Conservation (phyloP, 2,113 vertebrate species). For the Antidorcas marsupialis region DNA sequence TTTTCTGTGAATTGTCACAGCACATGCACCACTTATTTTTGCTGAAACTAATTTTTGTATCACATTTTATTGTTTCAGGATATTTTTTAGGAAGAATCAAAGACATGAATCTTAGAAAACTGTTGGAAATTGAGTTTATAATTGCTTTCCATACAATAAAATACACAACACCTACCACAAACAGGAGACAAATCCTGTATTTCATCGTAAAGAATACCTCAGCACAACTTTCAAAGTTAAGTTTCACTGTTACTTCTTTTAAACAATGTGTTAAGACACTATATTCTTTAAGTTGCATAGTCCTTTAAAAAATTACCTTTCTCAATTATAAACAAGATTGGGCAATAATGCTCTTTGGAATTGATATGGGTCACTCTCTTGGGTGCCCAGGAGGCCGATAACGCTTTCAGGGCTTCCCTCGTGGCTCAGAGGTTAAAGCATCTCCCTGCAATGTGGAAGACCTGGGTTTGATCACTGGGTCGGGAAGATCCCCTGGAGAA, state of each 20-base stretch:
- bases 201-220: background rate
- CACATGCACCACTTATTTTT: background rate
- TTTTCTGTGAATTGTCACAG: background rate
- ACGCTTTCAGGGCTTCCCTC: too few species aligned
- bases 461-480: too few species aligned
- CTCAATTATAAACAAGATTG: background rate
- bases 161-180: background rate
- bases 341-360: background rate
- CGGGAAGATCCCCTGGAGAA: too few species aligned
- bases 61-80: conserved; percentile 15
- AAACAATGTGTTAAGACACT: background rate
- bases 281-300: background rate
- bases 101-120: background rate
- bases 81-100: conserved; percentile 33
- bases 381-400: too few species aligned
- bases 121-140: background rate
- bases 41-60: background rate
- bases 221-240: conserved; percentile 29
- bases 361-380: background rate
- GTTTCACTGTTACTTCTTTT: background rate
- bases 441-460: too few species aligned
- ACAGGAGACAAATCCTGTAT: background rate
- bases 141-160: background rate
- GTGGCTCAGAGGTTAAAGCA: too few species aligned
- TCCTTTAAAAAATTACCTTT: conserved; percentile 10